Evolutionary conservation across 2,113 vertebrate species (phyloP), one percentile per base, ranked within the genome.

Genomic region (Notothenia coriiceps): DNA sequence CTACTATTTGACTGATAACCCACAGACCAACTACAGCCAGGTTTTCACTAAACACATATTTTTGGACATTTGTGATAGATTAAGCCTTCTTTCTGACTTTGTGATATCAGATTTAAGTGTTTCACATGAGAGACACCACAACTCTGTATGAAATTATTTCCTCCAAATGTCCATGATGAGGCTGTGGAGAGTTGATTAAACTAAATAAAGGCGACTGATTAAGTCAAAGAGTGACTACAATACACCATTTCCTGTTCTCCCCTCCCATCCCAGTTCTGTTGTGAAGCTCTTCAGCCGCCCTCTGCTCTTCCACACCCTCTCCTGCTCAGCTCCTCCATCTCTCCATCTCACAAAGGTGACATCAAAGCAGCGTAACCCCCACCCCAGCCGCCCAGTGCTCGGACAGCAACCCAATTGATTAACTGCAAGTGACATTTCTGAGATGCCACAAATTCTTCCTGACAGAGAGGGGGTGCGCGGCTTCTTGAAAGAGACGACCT

Each of bases 401-500:
- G 3, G 57, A 60, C 69, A 54, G 43, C 52, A 56, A 49, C 70
- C 68, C 11, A 57, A 84, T 77, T 83, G 6, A 40, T 74, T 78
- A 76, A 81, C 64, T 18, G 20, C 59, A 57, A 78, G 80, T 86
- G 80, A 82, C 93, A 90, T 90, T 91, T 87, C 72, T 86, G 55
- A 85, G 84, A 93, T 86, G 79, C 83, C 83, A 78, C 44, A 63
- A 67, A 92, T 92, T 88, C 83, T 78, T 79, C 25, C 59, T 55
- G 51, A 77, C 63, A 73, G 54, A 69, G 64, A 47, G 35, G 17
- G 6, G 43, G 75, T 65, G 54, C 1, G 17, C 33, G 12, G 46
- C 33, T 56, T 40, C 47, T 62, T 79, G 22, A 80, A 73, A 77
- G 70, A 82, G 60, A 63, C 65, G 61, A 68, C 20, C 35, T 49